phyloP scores from a whole-genome alignment of 2,797 vertebrate species.

The Malacoctenus gilli region DNA sequence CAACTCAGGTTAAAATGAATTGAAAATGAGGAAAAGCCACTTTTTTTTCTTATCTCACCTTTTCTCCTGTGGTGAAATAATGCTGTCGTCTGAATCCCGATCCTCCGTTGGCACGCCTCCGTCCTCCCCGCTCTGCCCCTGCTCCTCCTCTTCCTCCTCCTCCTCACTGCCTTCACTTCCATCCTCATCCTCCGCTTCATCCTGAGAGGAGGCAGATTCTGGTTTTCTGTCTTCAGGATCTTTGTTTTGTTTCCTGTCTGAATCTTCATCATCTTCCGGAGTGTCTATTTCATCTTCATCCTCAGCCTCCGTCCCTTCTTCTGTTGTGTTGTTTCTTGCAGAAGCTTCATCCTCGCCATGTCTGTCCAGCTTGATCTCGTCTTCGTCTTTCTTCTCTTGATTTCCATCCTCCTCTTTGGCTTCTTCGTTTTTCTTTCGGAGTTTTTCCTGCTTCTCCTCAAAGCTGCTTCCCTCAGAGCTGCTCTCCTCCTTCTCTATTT shows the following conservation, averaged over 20 bases:
- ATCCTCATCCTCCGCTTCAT: slow-evolving; percentile 37
- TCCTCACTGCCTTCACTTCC: slow-evolving; percentile 22
- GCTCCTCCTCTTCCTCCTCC: slow-evolving; percentile 4
- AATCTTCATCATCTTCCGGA: slow-evolving; percentile 18
- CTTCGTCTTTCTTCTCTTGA: slow-evolving; percentile 22
- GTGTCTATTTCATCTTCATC: slow-evolving; percentile 42
- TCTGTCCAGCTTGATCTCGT: slow-evolving; percentile 5
- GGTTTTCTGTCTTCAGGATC: slow-evolving; percentile 19
- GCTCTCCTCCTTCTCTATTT: slow-evolving; percentile 29
- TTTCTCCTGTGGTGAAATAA: slow-evolving; percentile 63
- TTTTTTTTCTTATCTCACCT: slow-evolving; percentile 33
- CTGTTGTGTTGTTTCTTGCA: slow-evolving; percentile 30
- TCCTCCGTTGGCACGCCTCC: neutral
- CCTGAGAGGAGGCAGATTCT: slow-evolving; percentile 31
- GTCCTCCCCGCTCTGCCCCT: slow-evolving; percentile 19
- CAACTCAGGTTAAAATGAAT: too few species aligned
- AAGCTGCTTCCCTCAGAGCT: slow-evolving; percentile 28
- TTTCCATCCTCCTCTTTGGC: slow-evolving; percentile 18
- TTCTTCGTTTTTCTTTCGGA: slow-evolving; percentile 1
- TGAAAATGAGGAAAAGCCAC: too few species aligned
- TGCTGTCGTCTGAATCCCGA: slow-evolving; percentile 69
- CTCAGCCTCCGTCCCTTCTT: slow-evolving; percentile 27
- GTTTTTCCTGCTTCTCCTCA: slow-evolving; percentile 25
- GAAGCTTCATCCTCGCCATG: slow-evolving; percentile 22
- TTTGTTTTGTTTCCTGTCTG: too few species aligned